phyloP scores from a whole-genome alignment of 1,140 invertebrate species.

The Saccostrea glomerata region DNA sequence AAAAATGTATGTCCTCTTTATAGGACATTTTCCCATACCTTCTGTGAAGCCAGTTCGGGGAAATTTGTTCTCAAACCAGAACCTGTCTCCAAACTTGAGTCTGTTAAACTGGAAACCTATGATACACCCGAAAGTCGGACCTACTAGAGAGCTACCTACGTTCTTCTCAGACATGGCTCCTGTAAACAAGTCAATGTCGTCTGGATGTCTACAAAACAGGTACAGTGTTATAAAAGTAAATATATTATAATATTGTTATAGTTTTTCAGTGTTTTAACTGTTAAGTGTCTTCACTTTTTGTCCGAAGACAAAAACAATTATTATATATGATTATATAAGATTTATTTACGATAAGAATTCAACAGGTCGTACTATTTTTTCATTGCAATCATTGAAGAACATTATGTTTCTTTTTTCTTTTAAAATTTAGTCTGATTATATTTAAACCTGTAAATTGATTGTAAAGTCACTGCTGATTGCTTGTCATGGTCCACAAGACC shows the following conservation, averaged over 20 bases:
- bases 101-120: constrained; percentile 96
- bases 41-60: constrained; percentile 40
- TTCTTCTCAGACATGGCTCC: constrained; percentile 86
- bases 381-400: no score
- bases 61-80: constrained; percentile 92
- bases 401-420: no score
- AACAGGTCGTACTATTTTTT: no score
- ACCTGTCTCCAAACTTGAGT: constrained; percentile 94
- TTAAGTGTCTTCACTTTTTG: no score
- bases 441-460: constrained; percentile 30
- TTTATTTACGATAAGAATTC: no score
- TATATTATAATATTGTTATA: no score
- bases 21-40: neutral
- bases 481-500: constrained; percentile 45
- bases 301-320: no score
- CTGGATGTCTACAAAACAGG: constrained; percentile 42
- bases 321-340: no score
- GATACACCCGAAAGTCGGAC: constrained; percentile 97
- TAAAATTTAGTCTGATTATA: neutral
- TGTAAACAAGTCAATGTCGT: constrained; percentile 62
- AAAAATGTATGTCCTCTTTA: no score
- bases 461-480: neutral
- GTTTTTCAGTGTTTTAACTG: no score
- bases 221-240: neutral
- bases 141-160: constrained; percentile 90